Evolutionary conservation across 2,888 invertebrate species (phyloP).

Genomic region (Lepidochitona cinerea): DNA sequence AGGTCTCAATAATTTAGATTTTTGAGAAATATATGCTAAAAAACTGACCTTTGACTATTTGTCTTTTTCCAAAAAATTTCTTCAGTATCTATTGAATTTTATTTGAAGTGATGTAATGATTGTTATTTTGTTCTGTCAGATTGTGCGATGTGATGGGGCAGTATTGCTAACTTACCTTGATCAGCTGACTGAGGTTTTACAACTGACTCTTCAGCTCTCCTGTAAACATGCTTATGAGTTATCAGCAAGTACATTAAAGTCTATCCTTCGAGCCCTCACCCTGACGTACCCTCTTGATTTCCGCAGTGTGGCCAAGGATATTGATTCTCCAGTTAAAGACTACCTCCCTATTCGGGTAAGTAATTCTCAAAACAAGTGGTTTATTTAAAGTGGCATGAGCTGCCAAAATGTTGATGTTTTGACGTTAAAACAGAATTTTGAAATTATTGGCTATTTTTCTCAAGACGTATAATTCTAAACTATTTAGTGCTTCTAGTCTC

Average conservation of each 20-base stretch:
- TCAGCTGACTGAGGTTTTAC: slow-evolving; percentile 78
- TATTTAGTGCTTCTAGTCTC: too few species aligned
- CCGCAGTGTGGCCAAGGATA: slow-evolving; percentile 76
- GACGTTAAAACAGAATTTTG: too few species aligned
- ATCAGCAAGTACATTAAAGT: slow-evolving; percentile 77
- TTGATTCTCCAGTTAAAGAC: slow-evolving; percentile 78
- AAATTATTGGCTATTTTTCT: too few species aligned
- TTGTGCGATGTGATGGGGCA: slow-evolving; percentile 79
- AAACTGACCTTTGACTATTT: too few species aligned
- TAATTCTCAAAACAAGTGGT: background rate
- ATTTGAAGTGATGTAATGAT: too few species aligned
- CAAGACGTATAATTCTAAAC: too few species aligned
- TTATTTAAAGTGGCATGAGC: too few species aligned
- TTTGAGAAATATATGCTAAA: too few species aligned
- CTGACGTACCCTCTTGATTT: slow-evolving; percentile 77
- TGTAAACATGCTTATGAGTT: slow-evolving; percentile 79
- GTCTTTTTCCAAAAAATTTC: too few species aligned
- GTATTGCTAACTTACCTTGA: slow-evolving; percentile 79
- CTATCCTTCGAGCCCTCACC: slow-evolving; percentile 76
- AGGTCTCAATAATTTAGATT: too few species aligned
- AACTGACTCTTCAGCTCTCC: slow-evolving; percentile 79
- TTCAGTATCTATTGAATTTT: too few species aligned
- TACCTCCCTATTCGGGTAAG: slow-evolving; percentile 79
- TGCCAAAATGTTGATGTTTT: too few species aligned
- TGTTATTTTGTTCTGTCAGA: slow-evolving; percentile 49